Evolutionary conservation across 2,797 vertebrate genomes (phyloP).

Genomic region (Morus bassanus): DNA sequence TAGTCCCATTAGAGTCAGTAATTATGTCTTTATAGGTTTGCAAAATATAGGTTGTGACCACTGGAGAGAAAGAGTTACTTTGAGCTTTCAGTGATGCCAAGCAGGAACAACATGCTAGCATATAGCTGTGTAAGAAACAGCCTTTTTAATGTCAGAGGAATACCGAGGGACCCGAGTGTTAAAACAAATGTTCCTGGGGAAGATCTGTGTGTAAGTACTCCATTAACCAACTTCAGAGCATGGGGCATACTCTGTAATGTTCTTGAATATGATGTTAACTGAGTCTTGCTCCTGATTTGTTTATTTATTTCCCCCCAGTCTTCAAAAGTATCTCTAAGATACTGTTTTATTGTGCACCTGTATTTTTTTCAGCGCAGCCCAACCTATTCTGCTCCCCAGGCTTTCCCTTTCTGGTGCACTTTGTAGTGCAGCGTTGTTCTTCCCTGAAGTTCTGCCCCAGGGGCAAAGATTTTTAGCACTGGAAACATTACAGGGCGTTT

Average conservation of each 20-base stretch:
- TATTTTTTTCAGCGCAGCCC: not conserved
- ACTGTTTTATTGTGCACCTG: not conserved
- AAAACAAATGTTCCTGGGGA: not conserved
- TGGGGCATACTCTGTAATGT: not conserved
- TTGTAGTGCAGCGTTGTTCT: rapidly evolving
- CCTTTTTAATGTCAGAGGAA: not conserved
- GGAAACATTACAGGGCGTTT: not conserved
- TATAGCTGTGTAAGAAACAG: not conserved
- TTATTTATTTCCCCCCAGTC: not conserved
- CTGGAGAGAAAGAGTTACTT: not conserved
- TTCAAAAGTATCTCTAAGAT: not conserved
- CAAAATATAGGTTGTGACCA: not conserved
- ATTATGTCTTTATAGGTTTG: not conserved
- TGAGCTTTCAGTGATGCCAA: not conserved
- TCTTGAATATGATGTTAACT: not conserved
- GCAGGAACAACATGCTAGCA: not conserved
- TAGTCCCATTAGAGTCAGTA: not conserved
- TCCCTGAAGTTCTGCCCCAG: not conserved
- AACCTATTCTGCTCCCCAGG: not conserved
- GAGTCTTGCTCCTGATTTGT: not conserved
- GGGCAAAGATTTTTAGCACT: not conserved
- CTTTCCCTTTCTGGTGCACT: not conserved
- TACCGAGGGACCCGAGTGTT: not conserved
- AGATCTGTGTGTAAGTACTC: not conserved
- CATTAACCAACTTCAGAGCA: not conserved